Conservation (phyloP, 2,888 invertebrate species). For the Aplocera efformata region DNA sequence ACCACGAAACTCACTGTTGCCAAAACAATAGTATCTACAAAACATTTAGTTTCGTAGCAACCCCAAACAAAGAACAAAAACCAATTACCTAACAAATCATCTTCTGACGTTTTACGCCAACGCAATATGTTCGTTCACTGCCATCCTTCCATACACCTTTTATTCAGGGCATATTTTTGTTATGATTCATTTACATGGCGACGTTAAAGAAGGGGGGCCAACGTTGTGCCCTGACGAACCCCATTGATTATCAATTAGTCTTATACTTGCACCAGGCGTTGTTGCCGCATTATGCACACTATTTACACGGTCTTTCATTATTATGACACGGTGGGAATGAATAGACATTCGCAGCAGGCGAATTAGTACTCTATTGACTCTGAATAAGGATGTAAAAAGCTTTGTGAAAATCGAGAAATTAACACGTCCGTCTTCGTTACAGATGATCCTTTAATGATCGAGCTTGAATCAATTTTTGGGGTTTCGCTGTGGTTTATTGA, state of each 20-base stretch:
- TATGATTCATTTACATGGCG: constrained; percentile 69
- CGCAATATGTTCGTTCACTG: constrained; percentile 72
- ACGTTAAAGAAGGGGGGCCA: constrained; percentile 24
- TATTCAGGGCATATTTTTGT: constrained; percentile 52
- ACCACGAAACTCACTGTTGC: constrained; percentile 38
- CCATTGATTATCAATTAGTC: constrained; percentile 80
- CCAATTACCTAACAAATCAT: constrained; percentile 79
- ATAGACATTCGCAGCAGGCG: constrained; percentile 23
- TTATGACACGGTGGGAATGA: constrained; percentile 58
- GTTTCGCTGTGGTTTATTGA: constrained; percentile 67
- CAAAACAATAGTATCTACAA: constrained; percentile 70
- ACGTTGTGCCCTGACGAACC: constrained; percentile 46
- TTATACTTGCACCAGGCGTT: constrained; percentile 70
- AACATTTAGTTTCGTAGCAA: constrained; percentile 63
- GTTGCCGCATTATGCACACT: constrained; percentile 73
- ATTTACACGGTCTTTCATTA: constrained; percentile 71
- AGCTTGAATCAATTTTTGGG: constrained; percentile 70
- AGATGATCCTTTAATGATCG: constrained; percentile 74
- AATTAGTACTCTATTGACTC: constrained; percentile 40
- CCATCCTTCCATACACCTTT: constrained; percentile 32
- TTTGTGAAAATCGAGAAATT: constrained; percentile 43
- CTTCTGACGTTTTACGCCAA: constrained; percentile 75
- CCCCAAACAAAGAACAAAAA: constrained; percentile 66
- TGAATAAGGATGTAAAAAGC: constrained; percentile 39
- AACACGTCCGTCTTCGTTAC: constrained; percentile 74